Base-by-base conservation (phyloP, 2,797 vertebrate species). In the Fistularia tabacaria region DNA sequence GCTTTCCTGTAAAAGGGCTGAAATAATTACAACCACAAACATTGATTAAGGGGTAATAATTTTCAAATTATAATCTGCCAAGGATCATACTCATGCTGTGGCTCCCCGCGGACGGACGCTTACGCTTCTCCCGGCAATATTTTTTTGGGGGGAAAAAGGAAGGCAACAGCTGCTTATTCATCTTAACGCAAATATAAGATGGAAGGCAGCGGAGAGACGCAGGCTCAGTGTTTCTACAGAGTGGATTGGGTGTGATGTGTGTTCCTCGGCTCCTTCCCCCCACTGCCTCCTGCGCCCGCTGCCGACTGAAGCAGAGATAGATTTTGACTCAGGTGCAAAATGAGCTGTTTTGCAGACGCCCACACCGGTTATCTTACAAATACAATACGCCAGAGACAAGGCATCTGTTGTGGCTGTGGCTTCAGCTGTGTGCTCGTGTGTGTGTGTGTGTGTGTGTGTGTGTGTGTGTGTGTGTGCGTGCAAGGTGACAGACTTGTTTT, bases 281-380 rank as follows among this genome's bases (percentile, higher is more conserved):
- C 41, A 1, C 1, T 8, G 10, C 36, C 39, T 40, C 10, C 39
- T 40, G 25, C 25, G 25, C 25, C 25, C 15, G 43, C 14, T 39
- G 13, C 82, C 66, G 77, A 84, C 81, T 68, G 60, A 62, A 78
- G 75, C 74, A 67, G 71, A 81, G 81, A 85, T 80, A 74, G 79
- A 85, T 84, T 88, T 84, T 79, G 85, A 89, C 83, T 89, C 80
- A 83, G 84, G 85, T 87, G 85, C 86, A 88, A 87, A 83, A 80
- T 63, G 84, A 79, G 76, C 80, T 83, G 79, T 85, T 88, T 81
- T 81, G 73, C 80, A 77, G 77, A 82, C 82, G 54, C 83, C 86
- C 78, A 86, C 88, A 80, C 67, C 62, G 45, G 79, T 82, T 86
- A 77, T 88, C 82, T 63, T 79, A 77, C 72, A 86, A 84, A 88